Evolutionary conservation across 2,888 invertebrate genomes (phyloP).

Genomic region (Orthonychiurus folsomi): DNA sequence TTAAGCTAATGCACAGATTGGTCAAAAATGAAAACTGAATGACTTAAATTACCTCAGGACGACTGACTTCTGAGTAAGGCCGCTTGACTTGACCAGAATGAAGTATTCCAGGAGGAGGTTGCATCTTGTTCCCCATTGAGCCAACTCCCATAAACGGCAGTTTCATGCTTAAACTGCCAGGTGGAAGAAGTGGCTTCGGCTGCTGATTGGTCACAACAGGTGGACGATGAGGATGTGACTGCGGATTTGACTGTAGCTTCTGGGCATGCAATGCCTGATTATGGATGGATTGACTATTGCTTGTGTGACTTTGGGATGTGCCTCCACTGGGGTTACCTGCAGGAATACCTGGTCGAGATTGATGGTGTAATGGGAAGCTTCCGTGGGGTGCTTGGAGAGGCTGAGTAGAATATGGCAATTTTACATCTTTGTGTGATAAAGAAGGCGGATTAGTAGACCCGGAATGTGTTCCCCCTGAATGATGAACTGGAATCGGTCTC

Average conservation of each 20-base stretch:
- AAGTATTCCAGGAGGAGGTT: background rate
- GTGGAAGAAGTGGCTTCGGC: background rate
- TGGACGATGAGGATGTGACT: background rate
- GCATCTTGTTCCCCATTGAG: background rate
- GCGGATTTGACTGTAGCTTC: background rate
- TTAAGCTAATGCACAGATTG: no score
- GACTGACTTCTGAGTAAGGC: background rate
- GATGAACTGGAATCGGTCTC: background rate
- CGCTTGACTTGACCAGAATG: background rate
- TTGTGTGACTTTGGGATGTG: no score
- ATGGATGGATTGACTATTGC: background rate
- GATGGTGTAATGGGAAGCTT: no score
- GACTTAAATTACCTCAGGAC: background rate
- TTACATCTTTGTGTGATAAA: no score
- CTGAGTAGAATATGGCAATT: no score
- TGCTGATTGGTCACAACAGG: constrained; percentile 15
- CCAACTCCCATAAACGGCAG: background rate
- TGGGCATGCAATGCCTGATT: background rate
- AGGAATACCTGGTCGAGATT: no score
- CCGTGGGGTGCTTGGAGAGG: no score
- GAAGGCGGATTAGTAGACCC: background rate
- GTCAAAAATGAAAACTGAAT: no score
- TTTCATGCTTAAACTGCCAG: background rate
- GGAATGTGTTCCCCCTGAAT: background rate
- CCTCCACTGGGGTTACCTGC: no score